phyloP scores from a whole-genome alignment of 2,888 invertebrate genomes.

The Marronus borbonicus region DNA sequence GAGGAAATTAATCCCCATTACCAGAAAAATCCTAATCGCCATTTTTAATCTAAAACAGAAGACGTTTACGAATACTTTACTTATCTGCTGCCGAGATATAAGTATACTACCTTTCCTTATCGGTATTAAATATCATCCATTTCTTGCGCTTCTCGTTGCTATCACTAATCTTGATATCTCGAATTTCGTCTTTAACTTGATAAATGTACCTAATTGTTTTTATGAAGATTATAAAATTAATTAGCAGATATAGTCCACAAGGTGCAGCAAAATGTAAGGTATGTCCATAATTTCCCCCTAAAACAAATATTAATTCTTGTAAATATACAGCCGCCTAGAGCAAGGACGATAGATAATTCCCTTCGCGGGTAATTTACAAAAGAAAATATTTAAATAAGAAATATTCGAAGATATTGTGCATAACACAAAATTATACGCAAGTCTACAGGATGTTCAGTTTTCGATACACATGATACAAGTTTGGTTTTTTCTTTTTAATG shows the following conservation, averaged over 20 bases:
- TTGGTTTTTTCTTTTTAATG: too few species aligned
- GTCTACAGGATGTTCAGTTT: too few species aligned
- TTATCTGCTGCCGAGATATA: background rate
- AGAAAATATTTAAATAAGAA: too few species aligned
- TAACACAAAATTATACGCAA: too few species aligned
- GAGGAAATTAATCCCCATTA: conserved; percentile 86
- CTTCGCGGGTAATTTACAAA: too few species aligned
- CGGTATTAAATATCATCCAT: conserved; percentile 77
- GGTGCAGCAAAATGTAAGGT: conserved; percentile 41
- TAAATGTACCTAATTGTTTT: conserved; percentile 81
- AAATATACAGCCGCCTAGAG: too few species aligned
- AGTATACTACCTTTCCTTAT: conserved; percentile 77
- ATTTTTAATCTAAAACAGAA: conserved; percentile 75
- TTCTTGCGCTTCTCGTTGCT: conserved; percentile 73
- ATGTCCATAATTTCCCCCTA: conserved; percentile 42
- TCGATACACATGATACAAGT: too few species aligned
- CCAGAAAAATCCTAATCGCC: conserved; percentile 83
- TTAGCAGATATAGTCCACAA: conserved; percentile 36
- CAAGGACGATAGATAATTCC: too few species aligned
- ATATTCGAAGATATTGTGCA: too few species aligned
- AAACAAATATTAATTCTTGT: conserved; percentile 6
- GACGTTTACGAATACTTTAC: background rate
- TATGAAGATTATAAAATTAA: conserved; percentile 78
- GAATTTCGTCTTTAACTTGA: conserved; percentile 83
- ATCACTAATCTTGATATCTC: conserved; percentile 78